phyloP scores from a whole-genome alignment of 2,888 invertebrate species.

The Dasysyrphus tricinctus region DNA sequence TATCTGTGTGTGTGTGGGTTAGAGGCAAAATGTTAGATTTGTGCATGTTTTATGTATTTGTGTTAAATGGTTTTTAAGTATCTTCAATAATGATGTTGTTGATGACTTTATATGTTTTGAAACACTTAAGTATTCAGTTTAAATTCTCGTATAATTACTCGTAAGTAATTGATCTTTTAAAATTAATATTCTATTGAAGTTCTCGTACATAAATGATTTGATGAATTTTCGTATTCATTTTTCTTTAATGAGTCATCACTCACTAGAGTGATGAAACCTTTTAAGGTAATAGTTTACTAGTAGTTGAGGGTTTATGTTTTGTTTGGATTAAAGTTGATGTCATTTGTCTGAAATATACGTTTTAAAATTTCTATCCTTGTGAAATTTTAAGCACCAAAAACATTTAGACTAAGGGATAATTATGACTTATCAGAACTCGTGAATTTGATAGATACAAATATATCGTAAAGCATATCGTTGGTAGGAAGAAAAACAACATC shows the following conservation, averaged over 20 bases:
- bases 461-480: too few species aligned
- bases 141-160: background rate
- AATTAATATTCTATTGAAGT: background rate
- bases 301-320: background rate
- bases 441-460: too few species aligned
- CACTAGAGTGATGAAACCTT: background rate
- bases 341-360: too few species aligned
- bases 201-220: background rate
- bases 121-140: conserved; percentile 14
- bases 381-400: too few species aligned
- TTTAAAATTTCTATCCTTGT: too few species aligned
- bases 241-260: background rate
- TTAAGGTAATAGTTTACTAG: background rate
- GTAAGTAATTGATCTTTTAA: conserved; percentile 31
- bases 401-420: too few species aligned
- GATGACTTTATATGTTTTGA: conserved; percentile 15
- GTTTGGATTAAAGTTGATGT: background rate
- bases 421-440: too few species aligned
- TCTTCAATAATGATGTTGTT: conserved; percentile 14
- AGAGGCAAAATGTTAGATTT: background rate
- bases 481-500: too few species aligned
- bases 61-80: conserved; percentile 34
- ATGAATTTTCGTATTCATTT: background rate
- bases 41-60: background rate
- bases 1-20: background rate